Conservation (phyloP, 2,888 invertebrate genomes). For the Plebejus argus region DNA sequence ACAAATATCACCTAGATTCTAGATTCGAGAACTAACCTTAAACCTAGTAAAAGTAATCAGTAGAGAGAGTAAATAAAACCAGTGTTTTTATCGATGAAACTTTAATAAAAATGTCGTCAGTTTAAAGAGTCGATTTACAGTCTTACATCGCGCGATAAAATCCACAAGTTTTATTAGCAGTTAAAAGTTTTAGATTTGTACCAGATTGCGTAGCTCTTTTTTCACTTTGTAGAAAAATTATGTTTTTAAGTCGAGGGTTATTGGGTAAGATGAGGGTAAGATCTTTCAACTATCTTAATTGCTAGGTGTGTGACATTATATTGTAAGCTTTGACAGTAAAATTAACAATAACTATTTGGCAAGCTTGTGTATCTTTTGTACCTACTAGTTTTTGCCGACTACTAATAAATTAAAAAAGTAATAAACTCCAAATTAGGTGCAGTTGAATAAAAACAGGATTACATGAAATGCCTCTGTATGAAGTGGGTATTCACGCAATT, state of each 20-base stretch:
- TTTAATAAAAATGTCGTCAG: neutral
- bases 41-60: neutral
- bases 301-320: no score
- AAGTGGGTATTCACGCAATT: neutral
- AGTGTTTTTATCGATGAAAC: neutral
- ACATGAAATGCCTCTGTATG: neutral
- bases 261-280: no score
- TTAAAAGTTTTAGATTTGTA: slow-evolving; percentile 20
- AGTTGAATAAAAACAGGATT: no score
- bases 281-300: no score
- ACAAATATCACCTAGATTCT: no score
- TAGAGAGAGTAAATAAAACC: neutral
- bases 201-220: neutral
- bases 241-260: neutral
- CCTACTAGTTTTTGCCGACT: no score
- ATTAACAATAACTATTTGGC: no score
- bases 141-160: neutral
- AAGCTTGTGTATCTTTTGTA: no score
- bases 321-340: no score
- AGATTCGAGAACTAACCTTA: no score
- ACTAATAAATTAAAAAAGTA: neutral
- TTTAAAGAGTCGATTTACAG: neutral
- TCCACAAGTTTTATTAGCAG: slow-evolving; percentile 26
- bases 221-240: neutral
- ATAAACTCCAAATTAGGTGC: neutral